Percentiles rank a stretch among this genome's conserved stretches.
Evolutionary conservation across 2,113 vertebrate genomes (phyloP).

Genomic region (Spheniscus mendiculus): DNA sequence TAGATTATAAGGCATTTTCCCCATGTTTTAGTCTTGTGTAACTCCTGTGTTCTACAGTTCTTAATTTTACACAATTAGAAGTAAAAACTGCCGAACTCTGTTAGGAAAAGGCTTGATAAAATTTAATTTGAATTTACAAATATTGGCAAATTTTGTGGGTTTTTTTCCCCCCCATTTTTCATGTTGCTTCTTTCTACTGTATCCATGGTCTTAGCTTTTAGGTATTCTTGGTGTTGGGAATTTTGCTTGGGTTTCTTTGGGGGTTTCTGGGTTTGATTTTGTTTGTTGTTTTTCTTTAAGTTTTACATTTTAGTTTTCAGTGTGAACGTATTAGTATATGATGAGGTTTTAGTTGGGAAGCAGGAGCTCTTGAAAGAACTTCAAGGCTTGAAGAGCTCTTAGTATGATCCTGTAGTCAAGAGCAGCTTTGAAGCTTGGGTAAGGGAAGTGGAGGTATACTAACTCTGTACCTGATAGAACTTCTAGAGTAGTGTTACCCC

Average conservation of each 20-base stretch:
- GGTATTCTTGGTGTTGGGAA: neutral
- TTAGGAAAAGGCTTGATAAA: neutral
- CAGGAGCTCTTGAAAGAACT: neutral
- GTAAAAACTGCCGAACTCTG: neutral
- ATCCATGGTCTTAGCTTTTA: neutral
- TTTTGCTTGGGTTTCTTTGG: neutral
- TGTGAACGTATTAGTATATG: neutral
- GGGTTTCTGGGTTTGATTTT: neutral
- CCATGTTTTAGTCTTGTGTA: neutral
- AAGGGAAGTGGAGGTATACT: neutral
- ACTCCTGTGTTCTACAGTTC: neutral
- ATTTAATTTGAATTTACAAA: neutral
- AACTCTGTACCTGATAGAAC: neutral
- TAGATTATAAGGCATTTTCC: neutral
- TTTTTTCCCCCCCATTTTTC: neutral
- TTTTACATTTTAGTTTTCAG: neutral
- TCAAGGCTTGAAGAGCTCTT: neutral
- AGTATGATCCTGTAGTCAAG: neutral
- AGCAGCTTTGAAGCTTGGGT: neutral
- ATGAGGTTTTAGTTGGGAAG: neutral
- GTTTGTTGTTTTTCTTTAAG: neutral
- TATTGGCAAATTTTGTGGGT: neutral
- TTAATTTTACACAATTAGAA: neutral
- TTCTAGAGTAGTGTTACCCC: neutral
- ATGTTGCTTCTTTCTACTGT: neutral